Evolutionary conservation across 2,113 vertebrate species (phyloP).

Genomic region (Oceanodroma tethys): DNA sequence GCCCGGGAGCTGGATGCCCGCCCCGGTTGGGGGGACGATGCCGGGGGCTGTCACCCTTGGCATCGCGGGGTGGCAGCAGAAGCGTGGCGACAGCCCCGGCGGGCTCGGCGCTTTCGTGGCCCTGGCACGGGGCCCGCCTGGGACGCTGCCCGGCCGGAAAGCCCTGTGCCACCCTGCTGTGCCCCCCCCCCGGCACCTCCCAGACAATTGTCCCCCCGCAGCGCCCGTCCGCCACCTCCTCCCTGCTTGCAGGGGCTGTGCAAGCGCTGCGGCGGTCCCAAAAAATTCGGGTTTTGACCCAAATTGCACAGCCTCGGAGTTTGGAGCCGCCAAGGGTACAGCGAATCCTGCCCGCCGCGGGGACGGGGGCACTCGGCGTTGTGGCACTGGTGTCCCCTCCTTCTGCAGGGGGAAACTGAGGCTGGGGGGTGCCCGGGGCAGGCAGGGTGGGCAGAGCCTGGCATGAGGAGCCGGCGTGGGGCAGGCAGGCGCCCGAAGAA

Average conservation of each 20-base stretch:
- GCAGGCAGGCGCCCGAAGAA: conserved; percentile 33
- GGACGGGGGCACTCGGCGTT: fast-evolving
- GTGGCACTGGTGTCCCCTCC: background rate
- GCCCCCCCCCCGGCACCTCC: background rate
- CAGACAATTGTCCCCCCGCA: conserved; percentile 14
- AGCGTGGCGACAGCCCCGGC: background rate
- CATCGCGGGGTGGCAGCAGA: background rate
- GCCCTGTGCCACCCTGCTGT: background rate
- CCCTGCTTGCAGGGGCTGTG: background rate
- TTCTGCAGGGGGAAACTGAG: background rate
- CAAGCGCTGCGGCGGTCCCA: background rate
- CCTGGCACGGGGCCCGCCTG: background rate
- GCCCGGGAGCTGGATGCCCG: background rate
- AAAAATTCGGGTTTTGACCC: background rate
- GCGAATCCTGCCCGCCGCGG: background rate
- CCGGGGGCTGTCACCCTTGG: background rate
- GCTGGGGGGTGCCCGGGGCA: background rate
- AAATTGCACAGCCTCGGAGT: background rate
- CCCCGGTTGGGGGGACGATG: too few relatives aligned
- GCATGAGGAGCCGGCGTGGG: background rate
- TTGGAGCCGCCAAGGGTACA: background rate
- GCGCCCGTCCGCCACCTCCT: background rate
- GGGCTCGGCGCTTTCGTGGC: background rate
- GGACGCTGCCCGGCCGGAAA: conserved; percentile 23
- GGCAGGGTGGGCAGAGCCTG: background rate